Conservation (phyloP, 2,797 vertebrate genomes). For the Microhierax caerulescens region DNA sequence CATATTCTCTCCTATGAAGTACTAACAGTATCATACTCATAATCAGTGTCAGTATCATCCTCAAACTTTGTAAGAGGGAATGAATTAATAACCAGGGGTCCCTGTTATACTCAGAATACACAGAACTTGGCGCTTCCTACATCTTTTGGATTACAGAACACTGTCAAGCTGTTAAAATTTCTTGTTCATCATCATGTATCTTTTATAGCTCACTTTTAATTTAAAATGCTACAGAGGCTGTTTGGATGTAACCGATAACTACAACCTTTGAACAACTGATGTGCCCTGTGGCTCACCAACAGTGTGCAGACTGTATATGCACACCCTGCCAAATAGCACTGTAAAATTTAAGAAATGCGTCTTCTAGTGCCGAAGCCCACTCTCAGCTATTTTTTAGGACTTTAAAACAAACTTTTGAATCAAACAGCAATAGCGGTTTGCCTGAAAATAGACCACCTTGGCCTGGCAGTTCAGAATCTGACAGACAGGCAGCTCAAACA, state of each 20-base stretch:
- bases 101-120: background rate
- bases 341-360: background rate
- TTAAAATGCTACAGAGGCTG: background rate
- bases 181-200: rapidly evolving
- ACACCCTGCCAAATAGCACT: background rate
- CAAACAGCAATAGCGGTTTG: background rate
- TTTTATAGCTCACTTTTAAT: background rate
- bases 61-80: background rate
- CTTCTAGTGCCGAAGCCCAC: background rate
- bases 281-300: background rate
- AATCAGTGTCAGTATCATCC: background rate
- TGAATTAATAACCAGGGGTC: background rate
- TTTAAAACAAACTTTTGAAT: background rate
- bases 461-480: background rate
- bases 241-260: background rate
- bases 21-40: background rate
- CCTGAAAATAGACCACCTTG: background rate
- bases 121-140: background rate
- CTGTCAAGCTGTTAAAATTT: background rate
- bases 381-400: background rate
- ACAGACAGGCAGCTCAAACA: background rate
- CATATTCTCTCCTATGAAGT: background rate
- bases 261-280: background rate
- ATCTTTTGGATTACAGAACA: background rate
- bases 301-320: rapidly evolving